Evolutionary conservation across 2,797 vertebrate genomes (phyloP).

Genomic region (Hydrophis major): DNA sequence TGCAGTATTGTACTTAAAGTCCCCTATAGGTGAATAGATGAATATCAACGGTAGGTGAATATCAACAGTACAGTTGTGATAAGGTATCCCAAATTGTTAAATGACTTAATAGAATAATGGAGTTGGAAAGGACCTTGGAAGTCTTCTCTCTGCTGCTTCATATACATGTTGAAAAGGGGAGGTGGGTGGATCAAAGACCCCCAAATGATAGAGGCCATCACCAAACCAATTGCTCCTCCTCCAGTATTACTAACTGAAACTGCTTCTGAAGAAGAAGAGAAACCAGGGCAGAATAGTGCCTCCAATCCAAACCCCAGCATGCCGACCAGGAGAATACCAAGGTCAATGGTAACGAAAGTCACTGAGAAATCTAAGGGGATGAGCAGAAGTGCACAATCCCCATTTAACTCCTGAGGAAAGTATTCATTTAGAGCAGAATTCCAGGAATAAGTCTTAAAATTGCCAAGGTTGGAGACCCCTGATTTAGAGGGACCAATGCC

Average conservation of each 20-base stretch:
- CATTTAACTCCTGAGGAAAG: background rate
- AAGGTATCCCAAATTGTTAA: background rate
- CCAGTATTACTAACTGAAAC: background rate
- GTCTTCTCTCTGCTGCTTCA: background rate
- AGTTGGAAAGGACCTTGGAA: background rate
- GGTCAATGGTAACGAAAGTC: background rate
- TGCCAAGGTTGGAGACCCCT: too few relatives aligned
- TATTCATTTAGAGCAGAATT: background rate
- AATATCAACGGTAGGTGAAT: background rate
- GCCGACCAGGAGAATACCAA: background rate
- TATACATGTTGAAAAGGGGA: background rate
- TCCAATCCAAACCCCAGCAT: background rate
- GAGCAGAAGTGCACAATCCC: background rate
- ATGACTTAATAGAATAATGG: background rate
- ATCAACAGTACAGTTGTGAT: background rate
- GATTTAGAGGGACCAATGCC: background rate
- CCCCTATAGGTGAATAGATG: background rate
- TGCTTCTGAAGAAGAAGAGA: background rate
- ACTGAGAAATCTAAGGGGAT: background rate
- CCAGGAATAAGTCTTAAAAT: too few relatives aligned
- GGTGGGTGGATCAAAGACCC: background rate
- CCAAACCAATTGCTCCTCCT: background rate
- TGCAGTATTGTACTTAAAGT: background rate
- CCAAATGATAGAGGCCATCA: background rate
- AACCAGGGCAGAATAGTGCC: background rate